phyloP scores from a whole-genome alignment of 2,113 vertebrate genomes.

The Condylura cristata region DNA sequence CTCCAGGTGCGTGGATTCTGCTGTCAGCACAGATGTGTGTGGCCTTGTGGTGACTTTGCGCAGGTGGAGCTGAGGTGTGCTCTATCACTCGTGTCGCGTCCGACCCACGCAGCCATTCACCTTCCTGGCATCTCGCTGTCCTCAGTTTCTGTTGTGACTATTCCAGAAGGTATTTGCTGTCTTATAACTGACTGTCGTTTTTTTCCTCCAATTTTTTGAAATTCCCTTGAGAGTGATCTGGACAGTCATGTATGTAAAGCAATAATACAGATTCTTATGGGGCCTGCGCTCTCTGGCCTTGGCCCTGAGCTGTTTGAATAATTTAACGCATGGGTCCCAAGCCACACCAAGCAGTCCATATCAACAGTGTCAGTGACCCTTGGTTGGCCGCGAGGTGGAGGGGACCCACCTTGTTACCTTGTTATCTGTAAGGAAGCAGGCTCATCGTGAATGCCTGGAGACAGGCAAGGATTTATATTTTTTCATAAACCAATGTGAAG shows the following conservation, averaged over 20 bases:
- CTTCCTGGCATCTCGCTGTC: neutral
- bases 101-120: accelerated
- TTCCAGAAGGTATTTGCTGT: neutral
- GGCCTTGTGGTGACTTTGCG: neutral
- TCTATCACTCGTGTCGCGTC: accelerated
- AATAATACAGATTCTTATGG: neutral
- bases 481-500: no score
- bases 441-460: no score
- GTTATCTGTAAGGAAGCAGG: no score
- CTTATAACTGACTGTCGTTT: neutral
- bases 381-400: no score
- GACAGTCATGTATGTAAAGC: neutral
- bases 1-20: neutral
- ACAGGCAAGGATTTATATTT: no score
- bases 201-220: neutral
- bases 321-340: no score
- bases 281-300: no score
- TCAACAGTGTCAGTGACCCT: no score
- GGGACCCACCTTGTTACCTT: no score
- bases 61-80: neutral
- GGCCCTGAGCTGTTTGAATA: no score
- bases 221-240: neutral
- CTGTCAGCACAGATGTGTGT: accelerated
- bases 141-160: neutral
- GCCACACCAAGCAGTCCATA: no score